A percentile compares a stretch with the other conserved stretches of the same genome.
Evolutionary conservation across 2,113 vertebrate species (phyloP).

Genomic region (Corythornis cristatus): DNA sequence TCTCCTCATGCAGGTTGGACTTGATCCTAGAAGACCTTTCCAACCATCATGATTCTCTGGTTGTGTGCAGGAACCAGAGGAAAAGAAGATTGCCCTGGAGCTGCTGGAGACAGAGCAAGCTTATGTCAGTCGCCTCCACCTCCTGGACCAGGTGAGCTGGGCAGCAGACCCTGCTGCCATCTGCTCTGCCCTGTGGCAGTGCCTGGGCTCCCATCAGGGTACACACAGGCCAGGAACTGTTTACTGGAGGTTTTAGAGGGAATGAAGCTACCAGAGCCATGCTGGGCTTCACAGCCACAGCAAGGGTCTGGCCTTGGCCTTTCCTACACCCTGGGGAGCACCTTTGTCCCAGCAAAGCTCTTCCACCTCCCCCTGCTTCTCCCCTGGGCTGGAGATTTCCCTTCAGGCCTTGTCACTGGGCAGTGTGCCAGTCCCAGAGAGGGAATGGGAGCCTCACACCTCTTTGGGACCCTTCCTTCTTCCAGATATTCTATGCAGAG

Average conservation of each 20-base stretch:
- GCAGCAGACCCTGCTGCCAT: neutral
- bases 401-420: neutral
- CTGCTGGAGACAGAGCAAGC: slow-evolving; percentile 88
- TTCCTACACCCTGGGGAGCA: neutral
- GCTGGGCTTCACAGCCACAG: neutral
- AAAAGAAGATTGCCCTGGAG: slow-evolving; percentile 82
- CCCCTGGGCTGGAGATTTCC: neutral
- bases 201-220: neutral
- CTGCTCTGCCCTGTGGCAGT: neutral
- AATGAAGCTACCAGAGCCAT: neutral
- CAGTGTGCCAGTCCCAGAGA: neutral
- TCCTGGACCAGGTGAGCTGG: slow-evolving; percentile 79
- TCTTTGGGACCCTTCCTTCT: neutral
- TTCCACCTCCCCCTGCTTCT: neutral
- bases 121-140: slow-evolving; percentile 85
- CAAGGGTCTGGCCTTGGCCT: neutral
- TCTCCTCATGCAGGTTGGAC: slow-evolving; percentile 7
- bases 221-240: neutral
- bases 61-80: slow-evolving; percentile 64
- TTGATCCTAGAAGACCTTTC: no score
- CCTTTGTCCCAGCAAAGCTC: neutral
- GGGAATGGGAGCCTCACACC: neutral
- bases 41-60: no score
- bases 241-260: neutral
- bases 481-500: slow-evolving; percentile 83